A percentile compares a stretch with the other conserved stretches of the same genome.
Evolutionary conservation across 2,888 invertebrate genomes (phyloP).

Genomic region (Xanthia togata): DNA sequence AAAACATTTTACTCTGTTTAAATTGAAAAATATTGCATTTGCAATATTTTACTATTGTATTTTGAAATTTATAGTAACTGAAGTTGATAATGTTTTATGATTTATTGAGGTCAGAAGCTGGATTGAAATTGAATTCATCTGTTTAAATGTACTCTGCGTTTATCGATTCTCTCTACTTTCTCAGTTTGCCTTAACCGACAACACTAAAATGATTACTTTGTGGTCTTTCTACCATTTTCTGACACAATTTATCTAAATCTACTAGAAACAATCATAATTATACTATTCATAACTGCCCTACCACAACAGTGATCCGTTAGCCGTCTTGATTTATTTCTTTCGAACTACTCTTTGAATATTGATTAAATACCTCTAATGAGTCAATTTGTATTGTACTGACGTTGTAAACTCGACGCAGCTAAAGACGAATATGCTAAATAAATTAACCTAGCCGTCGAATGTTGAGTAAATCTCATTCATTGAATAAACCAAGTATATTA

Average conservation of each 20-base stretch:
- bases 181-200: background rate
- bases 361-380: constrained; percentile 56
- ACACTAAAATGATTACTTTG: constrained; percentile 17
- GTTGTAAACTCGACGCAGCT: constrained; percentile 20
- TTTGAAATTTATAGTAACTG: constrained; percentile 45
- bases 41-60: constrained; percentile 31
- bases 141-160: constrained; percentile 2
- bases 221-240: background rate
- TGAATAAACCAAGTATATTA: constrained; percentile 1
- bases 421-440: constrained; percentile 21
- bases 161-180: background rate
- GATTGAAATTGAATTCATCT: constrained; percentile 29
- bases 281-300: constrained; percentile 80
- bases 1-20: constrained; percentile 52
- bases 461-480: constrained; percentile 5
- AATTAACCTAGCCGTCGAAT: constrained; percentile 4
- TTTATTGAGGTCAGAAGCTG: constrained; percentile 38
- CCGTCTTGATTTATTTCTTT: constrained; percentile 58
- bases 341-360: constrained; percentile 60
- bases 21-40: constrained; percentile 50
- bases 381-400: constrained; percentile 54
- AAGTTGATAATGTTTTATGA: constrained; percentile 43
- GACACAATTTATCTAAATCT: constrained; percentile 52
- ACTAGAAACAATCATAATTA: constrained; percentile 61
- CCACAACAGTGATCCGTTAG: constrained; percentile 74